Conservation (phyloP, 1,140 invertebrate species). For the Panagrolaimus sp. region DNA sequence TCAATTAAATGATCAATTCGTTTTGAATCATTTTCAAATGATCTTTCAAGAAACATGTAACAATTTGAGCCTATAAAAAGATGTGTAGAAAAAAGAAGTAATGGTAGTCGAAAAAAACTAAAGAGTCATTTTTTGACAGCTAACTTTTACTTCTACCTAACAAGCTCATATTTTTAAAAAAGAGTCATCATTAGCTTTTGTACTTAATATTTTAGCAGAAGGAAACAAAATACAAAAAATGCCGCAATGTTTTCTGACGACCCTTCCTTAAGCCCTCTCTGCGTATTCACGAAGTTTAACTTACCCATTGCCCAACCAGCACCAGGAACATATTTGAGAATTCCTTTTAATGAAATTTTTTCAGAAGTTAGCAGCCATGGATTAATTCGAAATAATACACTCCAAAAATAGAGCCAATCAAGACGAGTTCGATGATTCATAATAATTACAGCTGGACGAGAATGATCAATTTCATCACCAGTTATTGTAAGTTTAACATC, state of each 20-base stretch:
- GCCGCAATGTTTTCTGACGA: too few relatives aligned
- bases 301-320: conserved; percentile 78
- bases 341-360: conserved; percentile 76
- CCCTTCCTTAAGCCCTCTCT: too few relatives aligned
- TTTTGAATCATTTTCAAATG: conserved; percentile 71
- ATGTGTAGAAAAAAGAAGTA: too few relatives aligned
- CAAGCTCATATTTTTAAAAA: too few relatives aligned
- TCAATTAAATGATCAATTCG: conserved; percentile 68
- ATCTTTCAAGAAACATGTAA: conserved; percentile 75
- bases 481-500: conserved; percentile 69
- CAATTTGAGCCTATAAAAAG: too few relatives aligned
- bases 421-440: conserved; percentile 81
- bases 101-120: too few relatives aligned
- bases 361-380: conserved; percentile 65
- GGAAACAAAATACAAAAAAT: too few relatives aligned
- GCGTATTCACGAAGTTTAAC: too few relatives aligned
- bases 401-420: conserved; percentile 85
- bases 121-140: too few relatives aligned
- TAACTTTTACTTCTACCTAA: too few relatives aligned
- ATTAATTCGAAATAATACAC: conserved; percentile 72
- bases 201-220: too few relatives aligned
- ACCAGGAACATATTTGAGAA: conserved; percentile 72
- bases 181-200: too few relatives aligned
- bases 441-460: conserved; percentile 70
- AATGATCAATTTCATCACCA: conserved; percentile 70